Conservation (phyloP, 2,888 invertebrate species). For the Drosophila kambysellisi region DNA sequence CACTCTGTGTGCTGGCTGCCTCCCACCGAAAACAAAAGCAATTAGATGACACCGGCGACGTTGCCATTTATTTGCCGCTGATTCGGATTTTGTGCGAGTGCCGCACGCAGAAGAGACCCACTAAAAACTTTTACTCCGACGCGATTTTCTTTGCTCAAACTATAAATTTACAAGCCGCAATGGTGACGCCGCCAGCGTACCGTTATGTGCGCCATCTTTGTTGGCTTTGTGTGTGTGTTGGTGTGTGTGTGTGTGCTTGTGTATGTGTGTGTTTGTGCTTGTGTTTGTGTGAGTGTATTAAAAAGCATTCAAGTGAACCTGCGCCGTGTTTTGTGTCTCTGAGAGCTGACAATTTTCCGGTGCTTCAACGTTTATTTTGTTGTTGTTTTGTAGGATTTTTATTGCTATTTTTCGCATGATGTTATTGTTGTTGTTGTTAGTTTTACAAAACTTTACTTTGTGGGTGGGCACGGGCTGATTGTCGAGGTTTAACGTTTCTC, state of each 20-base stretch:
- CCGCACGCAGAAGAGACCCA: conserved; percentile 27
- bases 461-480: conserved; percentile 46
- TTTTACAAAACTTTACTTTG: conserved; percentile 66
- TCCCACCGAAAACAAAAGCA: conserved; percentile 68
- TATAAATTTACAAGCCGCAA: conserved; percentile 77
- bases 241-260: background rate
- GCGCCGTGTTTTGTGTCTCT: conserved; percentile 57
- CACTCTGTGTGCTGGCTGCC: conserved; percentile 3
- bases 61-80: conserved; percentile 64
- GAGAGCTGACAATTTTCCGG: conserved; percentile 68
- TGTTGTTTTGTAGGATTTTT: conserved; percentile 58
- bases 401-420: conserved; percentile 51
- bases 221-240: background rate
- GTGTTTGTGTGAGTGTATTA: conserved; percentile 62
- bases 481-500: conserved; percentile 64
- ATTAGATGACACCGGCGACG: conserved; percentile 68
- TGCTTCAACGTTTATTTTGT: conserved; percentile 61
- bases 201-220: conserved; percentile 47
- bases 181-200: conserved; percentile 40
- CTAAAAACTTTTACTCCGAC: conserved; percentile 67
- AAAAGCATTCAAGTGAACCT: conserved; percentile 68
- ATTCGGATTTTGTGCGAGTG: conserved; percentile 44
- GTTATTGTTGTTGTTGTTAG: conserved; percentile 43
- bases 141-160: conserved; percentile 73
- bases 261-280: conserved; percentile 13